Percentiles rank a stretch among this genome's conserved stretches.
Evolutionary conservation across 2,797 vertebrate genomes (phyloP).

Genomic region (Sciurus carolinensis): DNA sequence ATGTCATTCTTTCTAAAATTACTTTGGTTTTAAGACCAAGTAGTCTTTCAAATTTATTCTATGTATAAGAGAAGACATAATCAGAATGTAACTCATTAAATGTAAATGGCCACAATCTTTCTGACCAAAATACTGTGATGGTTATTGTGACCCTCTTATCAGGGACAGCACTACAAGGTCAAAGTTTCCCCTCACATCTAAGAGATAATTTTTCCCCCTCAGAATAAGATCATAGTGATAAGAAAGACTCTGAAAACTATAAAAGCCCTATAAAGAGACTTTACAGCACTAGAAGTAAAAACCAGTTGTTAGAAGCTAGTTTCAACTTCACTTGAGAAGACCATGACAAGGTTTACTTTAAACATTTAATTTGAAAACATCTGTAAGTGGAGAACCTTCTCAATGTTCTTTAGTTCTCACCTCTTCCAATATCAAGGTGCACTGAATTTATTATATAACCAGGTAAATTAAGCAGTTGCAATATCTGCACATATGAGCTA

Average conservation of each 20-base stretch:
- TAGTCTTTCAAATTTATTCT: constrained; percentile 76
- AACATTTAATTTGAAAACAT: constrained; percentile 54
- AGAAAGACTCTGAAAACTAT: constrained; percentile 62
- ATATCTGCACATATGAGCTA: constrained; percentile 2
- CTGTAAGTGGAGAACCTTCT: constrained; percentile 35
- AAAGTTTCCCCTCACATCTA: constrained; percentile 40
- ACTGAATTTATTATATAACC: neutral
- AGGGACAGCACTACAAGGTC: constrained; percentile 8
- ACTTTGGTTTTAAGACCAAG: constrained; percentile 85
- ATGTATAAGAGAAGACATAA: constrained; percentile 73
- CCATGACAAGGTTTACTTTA: constrained; percentile 33
- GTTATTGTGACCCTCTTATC: constrained; percentile 54
- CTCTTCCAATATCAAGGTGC: constrained; percentile 26
- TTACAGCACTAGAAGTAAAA: constrained; percentile 68
- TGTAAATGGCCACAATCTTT: neutral
- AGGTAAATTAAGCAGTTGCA: constrained; percentile 40
- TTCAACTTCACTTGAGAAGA: constrained; percentile 63
- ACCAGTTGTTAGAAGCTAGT: constrained; percentile 46
- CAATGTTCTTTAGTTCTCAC: constrained; percentile 46
- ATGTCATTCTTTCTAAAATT: constrained; percentile 78
- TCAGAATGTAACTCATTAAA: constrained; percentile 65
- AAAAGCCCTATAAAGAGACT: constrained; percentile 63
- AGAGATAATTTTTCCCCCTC: neutral
- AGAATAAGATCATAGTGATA: constrained; percentile 81
- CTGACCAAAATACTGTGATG: constrained; percentile 42